Evolutionary conservation across 2,113 vertebrate genomes (phyloP).

Genomic region (Galemys pyrenaicus): DNA sequence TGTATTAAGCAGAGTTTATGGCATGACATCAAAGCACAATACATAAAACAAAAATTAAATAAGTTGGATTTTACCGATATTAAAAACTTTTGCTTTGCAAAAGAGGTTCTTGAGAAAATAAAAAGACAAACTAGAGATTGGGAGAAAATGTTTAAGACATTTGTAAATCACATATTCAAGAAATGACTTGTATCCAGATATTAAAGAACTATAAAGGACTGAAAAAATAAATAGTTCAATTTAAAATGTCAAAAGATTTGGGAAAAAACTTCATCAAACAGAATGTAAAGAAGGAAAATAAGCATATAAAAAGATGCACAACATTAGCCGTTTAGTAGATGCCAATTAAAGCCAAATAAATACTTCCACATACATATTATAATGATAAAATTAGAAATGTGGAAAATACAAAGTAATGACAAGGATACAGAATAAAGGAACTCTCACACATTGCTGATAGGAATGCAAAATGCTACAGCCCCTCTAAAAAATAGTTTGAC

Average conservation of each 20-base stretch:
- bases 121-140: background rate
- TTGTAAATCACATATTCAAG: constrained; percentile 6
- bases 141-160: background rate
- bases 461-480: background rate
- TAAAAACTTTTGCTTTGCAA: background rate
- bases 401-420: background rate
- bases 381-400: constrained; percentile 13
- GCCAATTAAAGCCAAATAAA: constrained; percentile 12
- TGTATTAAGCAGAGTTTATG: background rate
- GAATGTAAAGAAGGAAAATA: background rate
- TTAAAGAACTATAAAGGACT: background rate
- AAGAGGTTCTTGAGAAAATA: background rate
- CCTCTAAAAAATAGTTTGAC: background rate
- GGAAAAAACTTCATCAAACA: background rate
- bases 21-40: background rate
- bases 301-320: background rate
- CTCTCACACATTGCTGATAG: background rate
- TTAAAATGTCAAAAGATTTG: background rate
- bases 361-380: background rate
- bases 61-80: background rate
- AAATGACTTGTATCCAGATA: background rate
- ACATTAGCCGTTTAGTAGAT: background rate
- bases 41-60: background rate
- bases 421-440: background rate
- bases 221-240: background rate